Percentiles rank a stretch among this genome's conserved stretches.
Evolutionary conservation across 1,140 invertebrate genomes (phyloP).

Genomic region (Ridgeia piscesae): DNA sequence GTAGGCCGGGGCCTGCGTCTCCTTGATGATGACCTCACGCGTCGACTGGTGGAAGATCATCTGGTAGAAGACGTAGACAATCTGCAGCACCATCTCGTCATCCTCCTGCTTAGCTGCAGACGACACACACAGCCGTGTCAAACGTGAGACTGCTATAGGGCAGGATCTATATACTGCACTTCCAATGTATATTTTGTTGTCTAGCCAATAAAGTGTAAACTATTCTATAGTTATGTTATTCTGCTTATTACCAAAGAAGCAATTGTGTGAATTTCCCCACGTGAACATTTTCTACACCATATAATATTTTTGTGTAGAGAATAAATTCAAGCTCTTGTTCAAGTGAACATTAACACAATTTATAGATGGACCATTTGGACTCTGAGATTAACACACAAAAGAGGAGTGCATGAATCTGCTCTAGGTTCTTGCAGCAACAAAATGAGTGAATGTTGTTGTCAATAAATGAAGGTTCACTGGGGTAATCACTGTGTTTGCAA

Average conservation of each 20-base stretch:
- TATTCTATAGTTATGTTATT: too few species aligned
- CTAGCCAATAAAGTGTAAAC: too few species aligned
- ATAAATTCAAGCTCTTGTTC: too few species aligned
- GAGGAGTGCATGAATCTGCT: background rate
- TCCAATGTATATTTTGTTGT: background rate
- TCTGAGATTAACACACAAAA: background rate
- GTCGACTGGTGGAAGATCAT: slow-evolving; percentile 82
- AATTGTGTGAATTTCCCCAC: too few species aligned
- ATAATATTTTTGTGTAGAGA: too few species aligned
- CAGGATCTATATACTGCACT: background rate
- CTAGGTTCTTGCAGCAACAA: background rate
- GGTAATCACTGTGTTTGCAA: background rate
- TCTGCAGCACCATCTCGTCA: slow-evolving; percentile 69
- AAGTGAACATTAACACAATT: background rate
- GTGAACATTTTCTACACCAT: too few species aligned
- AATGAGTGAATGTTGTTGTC: background rate
- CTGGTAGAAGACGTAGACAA: slow-evolving; percentile 93
- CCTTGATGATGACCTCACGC: slow-evolving; percentile 64
- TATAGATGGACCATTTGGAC: background rate
- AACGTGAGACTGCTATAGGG: background rate
- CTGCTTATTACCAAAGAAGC: too few species aligned
- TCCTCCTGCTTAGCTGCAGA: slow-evolving; percentile 86
- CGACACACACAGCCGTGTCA: background rate
- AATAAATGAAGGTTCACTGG: background rate
- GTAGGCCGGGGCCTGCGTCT: slow-evolving; percentile 81